phyloP scores from a whole-genome alignment of 2,888 invertebrate genomes.

The Lasioglossum pauxillum region DNA sequence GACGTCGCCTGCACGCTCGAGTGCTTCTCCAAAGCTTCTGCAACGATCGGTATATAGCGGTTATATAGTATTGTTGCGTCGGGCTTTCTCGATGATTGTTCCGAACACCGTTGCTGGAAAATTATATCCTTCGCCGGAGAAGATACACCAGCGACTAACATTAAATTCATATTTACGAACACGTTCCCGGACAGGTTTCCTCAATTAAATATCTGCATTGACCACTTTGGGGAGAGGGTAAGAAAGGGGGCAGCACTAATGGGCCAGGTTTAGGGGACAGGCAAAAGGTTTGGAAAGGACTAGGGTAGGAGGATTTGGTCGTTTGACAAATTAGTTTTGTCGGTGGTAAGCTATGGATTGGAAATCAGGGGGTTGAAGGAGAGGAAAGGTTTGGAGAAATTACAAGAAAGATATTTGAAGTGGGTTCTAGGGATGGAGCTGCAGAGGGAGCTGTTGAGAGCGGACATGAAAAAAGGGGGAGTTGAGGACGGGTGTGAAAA shows the following conservation, averaged over 20 bases:
- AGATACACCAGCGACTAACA: neutral
- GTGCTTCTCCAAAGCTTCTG: constrained; percentile 61
- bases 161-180: neutral
- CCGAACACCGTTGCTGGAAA: neutral
- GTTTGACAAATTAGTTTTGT: neutral
- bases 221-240: no score
- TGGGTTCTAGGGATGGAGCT: neutral
- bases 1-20: constrained; percentile 66
- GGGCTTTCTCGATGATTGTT: neutral
- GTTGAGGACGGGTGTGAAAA: no score
- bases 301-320: neutral
- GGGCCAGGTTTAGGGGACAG: neutral
- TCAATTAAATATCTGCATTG: no score
- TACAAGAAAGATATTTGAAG: neutral
- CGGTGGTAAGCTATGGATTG: no score
- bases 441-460: no score
- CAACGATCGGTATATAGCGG: constrained; percentile 22
- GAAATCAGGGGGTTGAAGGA: no score
- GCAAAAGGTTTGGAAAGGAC: neutral
- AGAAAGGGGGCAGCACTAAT: neutral
- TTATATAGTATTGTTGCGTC: neutral
- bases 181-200: neutral
- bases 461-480: no score
- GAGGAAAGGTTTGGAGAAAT: no score
- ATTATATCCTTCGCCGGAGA: neutral